These are phyloP conservation scores for Euplexia lucipara DNA, from an alignment of 2,888 invertebrate genomes.

Conservation along the genomic window DNA sequence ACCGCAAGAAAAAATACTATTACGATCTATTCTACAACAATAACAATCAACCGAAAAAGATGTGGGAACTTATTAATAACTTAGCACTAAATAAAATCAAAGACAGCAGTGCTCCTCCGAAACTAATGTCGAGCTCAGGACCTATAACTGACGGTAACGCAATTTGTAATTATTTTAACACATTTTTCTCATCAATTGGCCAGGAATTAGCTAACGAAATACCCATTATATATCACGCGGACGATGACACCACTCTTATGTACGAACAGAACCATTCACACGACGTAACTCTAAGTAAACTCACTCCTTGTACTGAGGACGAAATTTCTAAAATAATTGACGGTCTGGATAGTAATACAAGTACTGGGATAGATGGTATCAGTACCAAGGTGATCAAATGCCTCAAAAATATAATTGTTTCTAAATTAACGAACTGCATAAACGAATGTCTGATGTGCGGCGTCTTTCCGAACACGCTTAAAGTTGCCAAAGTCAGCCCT, in stretches of 20 bases:
- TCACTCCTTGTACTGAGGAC: conserved; percentile 4
- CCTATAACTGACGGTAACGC: neutral
- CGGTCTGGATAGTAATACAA: neutral
- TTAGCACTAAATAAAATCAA: neutral
- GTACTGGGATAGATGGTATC: neutral
- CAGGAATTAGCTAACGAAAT: conserved; percentile 1
- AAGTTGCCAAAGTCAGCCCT: conserved; percentile 6
- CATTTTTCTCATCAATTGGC: conserved; percentile 5
- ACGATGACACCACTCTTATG: neutral
- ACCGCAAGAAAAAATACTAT: conserved; percentile 6
- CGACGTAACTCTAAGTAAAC: conserved; percentile 3
- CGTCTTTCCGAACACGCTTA: conserved; percentile 2
- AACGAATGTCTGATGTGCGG: conserved; percentile 4
- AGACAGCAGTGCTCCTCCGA: conserved; percentile 2
- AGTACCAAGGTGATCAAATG: neutral
- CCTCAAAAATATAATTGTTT: conserved; percentile 1
- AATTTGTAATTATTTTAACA: neutral
- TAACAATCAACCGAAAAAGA: conserved; percentile 3
- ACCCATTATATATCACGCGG: neutral
- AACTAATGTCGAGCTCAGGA: neutral
- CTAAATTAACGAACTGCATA: conserved; percentile 4
- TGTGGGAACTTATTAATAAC: conserved; percentile 6
- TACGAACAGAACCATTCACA: conserved; percentile 9
- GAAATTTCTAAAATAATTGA: conserved; percentile 7
- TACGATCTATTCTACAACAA: conserved; percentile 10